Evolutionary conservation across 2,888 invertebrate genomes (phyloP).

Genomic region (Catocala fraxini): DNA sequence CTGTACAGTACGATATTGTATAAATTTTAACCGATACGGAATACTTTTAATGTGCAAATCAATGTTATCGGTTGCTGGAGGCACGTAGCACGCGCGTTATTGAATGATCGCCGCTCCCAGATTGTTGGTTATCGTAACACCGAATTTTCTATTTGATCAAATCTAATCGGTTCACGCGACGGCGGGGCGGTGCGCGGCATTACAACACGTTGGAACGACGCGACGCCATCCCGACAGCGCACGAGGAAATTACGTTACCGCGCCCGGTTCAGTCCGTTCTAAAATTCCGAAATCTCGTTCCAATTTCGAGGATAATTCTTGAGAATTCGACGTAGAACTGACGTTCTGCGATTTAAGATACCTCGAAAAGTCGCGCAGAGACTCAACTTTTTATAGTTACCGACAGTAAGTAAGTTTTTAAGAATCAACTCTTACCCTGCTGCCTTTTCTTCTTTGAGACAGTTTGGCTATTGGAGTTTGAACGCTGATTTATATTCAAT

Average conservation of each 20-base stretch:
- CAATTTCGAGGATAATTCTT: constrained; percentile 70
- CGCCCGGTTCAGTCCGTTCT: constrained; percentile 61
- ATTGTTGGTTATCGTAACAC: constrained; percentile 69
- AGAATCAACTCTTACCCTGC: constrained; percentile 45
- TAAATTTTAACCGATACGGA: constrained; percentile 7
- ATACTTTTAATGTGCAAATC: constrained; percentile 31
- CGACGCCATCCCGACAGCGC: constrained; percentile 55
- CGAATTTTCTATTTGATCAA: constrained; percentile 77
- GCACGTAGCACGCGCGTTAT: constrained; percentile 54
- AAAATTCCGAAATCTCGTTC: constrained; percentile 71
- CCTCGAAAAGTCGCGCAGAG: constrained; percentile 35
- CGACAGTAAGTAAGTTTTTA: constrained; percentile 42
- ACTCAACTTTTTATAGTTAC: constrained; percentile 49
- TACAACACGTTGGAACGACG: constrained; percentile 48
- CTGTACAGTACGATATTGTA: not conserved
- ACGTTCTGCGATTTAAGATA: constrained; percentile 56
- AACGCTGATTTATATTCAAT: not conserved
- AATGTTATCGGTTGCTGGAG: constrained; percentile 36
- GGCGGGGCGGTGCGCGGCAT: constrained; percentile 20
- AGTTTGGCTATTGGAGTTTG: constrained; percentile 43
- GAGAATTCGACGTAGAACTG: constrained; percentile 67
- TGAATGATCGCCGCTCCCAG: constrained; percentile 64
- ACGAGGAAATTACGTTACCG: constrained; percentile 78
- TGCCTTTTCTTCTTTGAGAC: constrained; percentile 39
- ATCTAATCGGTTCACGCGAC: constrained; percentile 66